Evolutionary conservation across 2,113 vertebrate species (phyloP), one percentile per base, ranked within the genome.

Genomic region (Pluvialis apricaria): DNA sequence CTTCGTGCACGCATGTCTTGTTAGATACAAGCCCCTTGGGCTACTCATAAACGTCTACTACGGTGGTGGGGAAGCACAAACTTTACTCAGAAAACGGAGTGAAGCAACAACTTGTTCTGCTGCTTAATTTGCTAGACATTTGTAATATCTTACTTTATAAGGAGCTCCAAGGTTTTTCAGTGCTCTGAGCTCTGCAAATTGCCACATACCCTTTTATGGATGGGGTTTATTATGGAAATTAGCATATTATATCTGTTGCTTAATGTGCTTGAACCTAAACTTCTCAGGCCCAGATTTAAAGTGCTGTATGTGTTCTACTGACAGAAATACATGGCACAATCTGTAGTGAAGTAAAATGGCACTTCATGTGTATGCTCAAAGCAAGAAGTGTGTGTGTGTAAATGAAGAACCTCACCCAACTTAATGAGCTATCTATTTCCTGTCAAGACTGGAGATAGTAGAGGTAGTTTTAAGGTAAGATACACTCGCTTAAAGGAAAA

Each of bases 81-180:
- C 45, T 86, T 90, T 76, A 58, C 72, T 76, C 62, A 91, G 84
- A 95, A 92, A 76, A 80, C 1, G 1, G 38, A 86, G 62, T 85
- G 86, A 95, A 77, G 90, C 86, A 96, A 81, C 58, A 94, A 77
- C 82, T 87, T 69, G 60, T 77, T 97, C 82, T 92, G 52, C n/a
- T 95, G 78, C 66, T 92, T 94, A 65, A 87, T 87, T 89, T 88
- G 71, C 58, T 72, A 77, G 55, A 70, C 32, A 34, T 70, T 80
- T 64, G 29, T 87, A 82, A 70, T 82, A 76, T 89, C 73, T 95
- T 83, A 70, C 88, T 96, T 95, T 88, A 91, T 86, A 96, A 92
- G 89, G 82, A 86, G 32, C 60, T 91, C 71, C 42, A 44, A 83
- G 42, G 47, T 54, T 91, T 94, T 89, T 64, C 68, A 70, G 60